These are phyloP conservation scores for Coenonympha glycerion DNA, from an alignment of 2,888 invertebrate genomes.

Conservation along the genomic window DNA sequence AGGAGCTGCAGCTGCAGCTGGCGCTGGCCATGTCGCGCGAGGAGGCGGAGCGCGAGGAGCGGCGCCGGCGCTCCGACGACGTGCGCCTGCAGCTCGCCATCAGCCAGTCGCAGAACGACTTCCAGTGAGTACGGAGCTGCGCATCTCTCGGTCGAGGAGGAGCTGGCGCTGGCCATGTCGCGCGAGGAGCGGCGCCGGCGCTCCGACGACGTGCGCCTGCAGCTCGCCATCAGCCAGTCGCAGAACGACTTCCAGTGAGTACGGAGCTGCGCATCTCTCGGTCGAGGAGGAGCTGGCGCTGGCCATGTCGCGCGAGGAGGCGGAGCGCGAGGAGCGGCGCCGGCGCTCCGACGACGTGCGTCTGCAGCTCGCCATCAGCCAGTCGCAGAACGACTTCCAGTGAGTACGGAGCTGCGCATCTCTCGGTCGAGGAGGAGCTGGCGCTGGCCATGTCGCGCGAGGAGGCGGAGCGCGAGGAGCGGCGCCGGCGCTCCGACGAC, in stretches of 20 bases:
- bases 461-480: conserved; percentile 97
- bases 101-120: conserved; percentile 95
- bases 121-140: conserved; percentile 77
- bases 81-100: conserved; percentile 96
- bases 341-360: conserved; percentile 97
- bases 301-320: conserved; percentile 99
- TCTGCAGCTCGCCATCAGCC: no score
- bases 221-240: conserved; percentile 95
- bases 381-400: no score
- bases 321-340: conserved; percentile 95
- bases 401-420: no score
- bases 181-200: conserved; percentile 95
- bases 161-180: conserved; percentile 99
- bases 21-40: conserved; percentile 99
- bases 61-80: conserved; percentile 94
- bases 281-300: conserved; percentile 95
- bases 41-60: conserved; percentile 97
- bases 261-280: no score
- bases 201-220: conserved; percentile 96
- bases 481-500: conserved; percentile 94
- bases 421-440: no score
- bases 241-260: no score
- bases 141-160: no score
- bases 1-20: conserved; percentile 97
- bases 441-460: conserved; percentile 99